These are phyloP conservation scores for Cosmorhoe ocellata DNA, from an alignment of 2,888 invertebrate genomes.

Conservation along the genomic window DNA sequence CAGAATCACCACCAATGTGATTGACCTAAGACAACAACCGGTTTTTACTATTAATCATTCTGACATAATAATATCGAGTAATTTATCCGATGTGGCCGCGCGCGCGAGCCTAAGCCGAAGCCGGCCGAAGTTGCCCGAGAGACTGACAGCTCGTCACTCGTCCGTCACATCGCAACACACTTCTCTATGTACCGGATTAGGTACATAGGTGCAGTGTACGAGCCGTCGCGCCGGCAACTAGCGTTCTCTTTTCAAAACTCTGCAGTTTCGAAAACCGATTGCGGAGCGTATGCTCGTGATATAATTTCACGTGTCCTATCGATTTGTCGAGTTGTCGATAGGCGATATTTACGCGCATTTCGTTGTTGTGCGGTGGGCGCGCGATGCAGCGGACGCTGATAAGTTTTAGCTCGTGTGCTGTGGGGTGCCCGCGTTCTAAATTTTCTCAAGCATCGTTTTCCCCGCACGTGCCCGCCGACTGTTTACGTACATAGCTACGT, in stretches of 20 bases:
- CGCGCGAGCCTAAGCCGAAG: conserved; percentile 41
- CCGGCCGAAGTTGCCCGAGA: conserved; percentile 60
- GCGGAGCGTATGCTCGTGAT: conserved; percentile 37
- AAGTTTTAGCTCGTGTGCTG: conserved; percentile 41
- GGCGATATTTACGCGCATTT: conserved; percentile 52
- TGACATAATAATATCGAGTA: conserved; percentile 68
- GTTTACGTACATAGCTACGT: conserved; percentile 70
- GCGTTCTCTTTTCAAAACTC: conserved; percentile 57
- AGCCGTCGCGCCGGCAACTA: conserved; percentile 65
- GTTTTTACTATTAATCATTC: conserved; percentile 63
- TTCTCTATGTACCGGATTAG: conserved; percentile 67
- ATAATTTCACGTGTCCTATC: conserved; percentile 48
- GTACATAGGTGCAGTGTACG: conserved; percentile 65
- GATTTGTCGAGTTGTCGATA: conserved; percentile 46
- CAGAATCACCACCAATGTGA: no score
- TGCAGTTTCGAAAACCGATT: conserved; percentile 54
- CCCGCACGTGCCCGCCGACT: conserved; percentile 68
- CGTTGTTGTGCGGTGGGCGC: conserved; percentile 40
- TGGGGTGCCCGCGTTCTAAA: conserved; percentile 33
- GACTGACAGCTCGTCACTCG: conserved; percentile 76
- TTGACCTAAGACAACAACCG: conserved; percentile 66
- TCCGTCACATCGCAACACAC: conserved; percentile 71
- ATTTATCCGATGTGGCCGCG: conserved; percentile 37
- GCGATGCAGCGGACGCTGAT: conserved; percentile 50
- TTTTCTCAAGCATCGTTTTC: conserved; percentile 51